phyloP scores from a whole-genome alignment of 2,113 vertebrate genomes.

The Gorsachius goisagi region DNA sequence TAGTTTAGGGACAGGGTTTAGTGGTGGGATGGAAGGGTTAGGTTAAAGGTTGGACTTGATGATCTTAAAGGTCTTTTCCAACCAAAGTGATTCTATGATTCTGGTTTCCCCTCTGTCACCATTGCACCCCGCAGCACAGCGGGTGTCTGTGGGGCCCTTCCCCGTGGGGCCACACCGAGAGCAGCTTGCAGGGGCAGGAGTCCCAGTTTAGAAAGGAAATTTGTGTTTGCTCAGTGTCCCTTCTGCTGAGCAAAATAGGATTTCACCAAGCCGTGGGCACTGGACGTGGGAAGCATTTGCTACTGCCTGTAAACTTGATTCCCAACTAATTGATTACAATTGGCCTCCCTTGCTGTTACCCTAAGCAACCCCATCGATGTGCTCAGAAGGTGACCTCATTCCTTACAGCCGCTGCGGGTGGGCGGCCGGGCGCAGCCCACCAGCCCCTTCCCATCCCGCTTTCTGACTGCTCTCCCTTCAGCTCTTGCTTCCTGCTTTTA shows the following conservation, averaged over 20 bases:
- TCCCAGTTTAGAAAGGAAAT: not conserved
- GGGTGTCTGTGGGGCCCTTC: not conserved
- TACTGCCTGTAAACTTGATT: not conserved
- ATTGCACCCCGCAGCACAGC: fast-evolving
- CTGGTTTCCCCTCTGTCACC: no score
- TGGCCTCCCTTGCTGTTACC: not conserved
- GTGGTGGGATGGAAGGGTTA: no score
- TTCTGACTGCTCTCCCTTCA: not conserved
- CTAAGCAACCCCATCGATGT: not conserved
- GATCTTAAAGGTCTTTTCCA: no score
- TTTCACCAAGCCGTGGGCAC: not conserved
- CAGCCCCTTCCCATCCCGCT: not conserved
- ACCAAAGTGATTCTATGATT: no score
- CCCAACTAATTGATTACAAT: not conserved
- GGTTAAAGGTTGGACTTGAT: no score
- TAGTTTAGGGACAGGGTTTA: no score
- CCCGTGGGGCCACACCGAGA: not conserved
- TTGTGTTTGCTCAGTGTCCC: not conserved
- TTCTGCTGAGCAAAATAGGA: not conserved
- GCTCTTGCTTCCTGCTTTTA: not conserved
- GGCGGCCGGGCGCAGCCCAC: not conserved
- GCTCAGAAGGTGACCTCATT: constrained; percentile 32
- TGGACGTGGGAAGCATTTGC: not conserved
- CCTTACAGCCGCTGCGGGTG: not conserved
- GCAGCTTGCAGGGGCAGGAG: not conserved